These are phyloP conservation scores for Chrysaora quinquecirrha DNA, from an alignment of 30 jellyfish, hydroid and myxozoan genomes.

Conservation along the genomic window DNA sequence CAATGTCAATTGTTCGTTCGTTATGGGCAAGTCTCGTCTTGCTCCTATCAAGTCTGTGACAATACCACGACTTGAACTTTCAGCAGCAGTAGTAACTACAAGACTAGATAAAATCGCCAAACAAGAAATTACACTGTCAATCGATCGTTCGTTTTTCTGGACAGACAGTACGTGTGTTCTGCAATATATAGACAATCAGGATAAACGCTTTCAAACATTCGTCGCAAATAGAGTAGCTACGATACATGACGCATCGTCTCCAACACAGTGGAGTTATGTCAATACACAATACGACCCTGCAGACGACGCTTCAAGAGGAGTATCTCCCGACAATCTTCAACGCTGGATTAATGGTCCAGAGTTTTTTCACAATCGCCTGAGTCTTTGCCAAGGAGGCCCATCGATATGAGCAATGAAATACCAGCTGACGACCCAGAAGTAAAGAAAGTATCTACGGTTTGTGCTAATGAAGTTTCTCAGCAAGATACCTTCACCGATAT, in stretches of 20 bases:
- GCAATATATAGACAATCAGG: constrained; percentile 32
- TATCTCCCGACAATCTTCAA: neutral
- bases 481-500: neutral
- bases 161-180: constrained; percentile 65
- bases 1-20: constrained; percentile 28
- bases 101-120: constrained; percentile 6
- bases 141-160: constrained; percentile 46
- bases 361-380: neutral
- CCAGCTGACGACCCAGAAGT: constrained; percentile 17
- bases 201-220: constrained; percentile 34
- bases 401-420: constrained; percentile 4
- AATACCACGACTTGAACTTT: constrained; percentile 59
- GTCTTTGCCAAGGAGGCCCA: neutral
- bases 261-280: neutral
- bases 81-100: constrained; percentile 46
- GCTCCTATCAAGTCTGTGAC: constrained; percentile 38
- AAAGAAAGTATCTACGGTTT: neutral
- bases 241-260: constrained; percentile 58
- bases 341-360: neutral
- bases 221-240: constrained; percentile 49
- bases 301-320: neutral
- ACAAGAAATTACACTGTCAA: constrained; percentile 21
- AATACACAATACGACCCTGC: neutral
- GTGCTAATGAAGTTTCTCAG: neutral
- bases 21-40: constrained; percentile 56